A percentile compares a stretch with the other conserved stretches of the same genome.
These are phyloP conservation scores for Drosophila testacea DNA, from an alignment of 2,888 invertebrate species.

Conservation along the genomic window DNA sequence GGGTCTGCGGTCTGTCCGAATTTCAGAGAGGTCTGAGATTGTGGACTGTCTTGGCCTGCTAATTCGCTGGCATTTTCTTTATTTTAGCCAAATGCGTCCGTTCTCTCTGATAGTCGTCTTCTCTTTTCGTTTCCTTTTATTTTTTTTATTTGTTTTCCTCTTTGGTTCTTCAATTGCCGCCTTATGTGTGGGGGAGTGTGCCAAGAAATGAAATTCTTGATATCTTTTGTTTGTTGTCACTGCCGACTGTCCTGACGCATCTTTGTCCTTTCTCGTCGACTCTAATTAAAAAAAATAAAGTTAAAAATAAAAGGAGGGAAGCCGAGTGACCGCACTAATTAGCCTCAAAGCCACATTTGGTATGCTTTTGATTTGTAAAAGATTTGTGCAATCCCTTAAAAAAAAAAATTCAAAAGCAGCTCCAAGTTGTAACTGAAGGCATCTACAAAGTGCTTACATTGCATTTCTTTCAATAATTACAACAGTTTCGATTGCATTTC, in stretches of 20 bases:
- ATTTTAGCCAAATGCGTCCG: conserved; percentile 76
- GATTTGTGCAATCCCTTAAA: conserved; percentile 64
- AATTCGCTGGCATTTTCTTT: conserved; percentile 81
- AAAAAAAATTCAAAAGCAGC: conserved; percentile 12
- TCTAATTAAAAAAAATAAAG: conserved; percentile 78
- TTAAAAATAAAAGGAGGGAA: conserved; percentile 21
- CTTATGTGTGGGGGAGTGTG: conserved; percentile 41
- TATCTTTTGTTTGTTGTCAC: conserved; percentile 80
- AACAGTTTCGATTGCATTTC: conserved; percentile 21
- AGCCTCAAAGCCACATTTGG: conserved; percentile 83
- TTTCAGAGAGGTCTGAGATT: neutral
- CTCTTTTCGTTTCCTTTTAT: conserved; percentile 37
- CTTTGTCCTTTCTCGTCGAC: conserved; percentile 79
- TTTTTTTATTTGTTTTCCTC: conserved; percentile 32
- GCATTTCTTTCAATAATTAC: conserved; percentile 65
- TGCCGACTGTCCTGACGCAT: conserved; percentile 73
- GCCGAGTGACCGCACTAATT: conserved; percentile 84
- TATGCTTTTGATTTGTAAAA: conserved; percentile 78
- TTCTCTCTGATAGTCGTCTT: conserved; percentile 52
- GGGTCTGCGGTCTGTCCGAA: conserved; percentile 24
- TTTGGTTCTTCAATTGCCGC: conserved; percentile 58
- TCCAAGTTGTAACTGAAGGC: neutral
- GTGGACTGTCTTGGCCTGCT: conserved; percentile 54
- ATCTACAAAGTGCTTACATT: conserved; percentile 34
- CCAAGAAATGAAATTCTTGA: conserved; percentile 80